Percentiles rank a stretch among this genome's conserved stretches.
phyloP scores from a whole-genome alignment of 2,113 vertebrate genomes.

The Corythornis madagascariensis region DNA sequence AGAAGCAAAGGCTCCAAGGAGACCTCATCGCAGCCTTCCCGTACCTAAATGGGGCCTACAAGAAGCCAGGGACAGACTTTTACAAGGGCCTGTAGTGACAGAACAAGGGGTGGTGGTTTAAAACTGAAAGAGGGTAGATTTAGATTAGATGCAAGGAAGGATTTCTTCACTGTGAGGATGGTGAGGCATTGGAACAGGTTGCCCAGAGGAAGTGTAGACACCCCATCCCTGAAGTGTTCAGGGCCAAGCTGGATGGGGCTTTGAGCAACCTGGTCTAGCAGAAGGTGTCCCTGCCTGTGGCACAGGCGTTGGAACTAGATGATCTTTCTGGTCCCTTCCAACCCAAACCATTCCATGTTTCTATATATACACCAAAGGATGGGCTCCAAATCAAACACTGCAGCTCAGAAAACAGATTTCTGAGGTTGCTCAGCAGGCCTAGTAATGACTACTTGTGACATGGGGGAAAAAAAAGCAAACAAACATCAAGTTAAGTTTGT shows the following conservation, averaged over 20 bases:
- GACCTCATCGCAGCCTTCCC: not conserved
- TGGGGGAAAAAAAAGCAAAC: not conserved
- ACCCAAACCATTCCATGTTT: not conserved
- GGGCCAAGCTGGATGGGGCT: not conserved
- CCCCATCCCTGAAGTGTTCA: not conserved
- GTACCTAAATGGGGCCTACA: no score
- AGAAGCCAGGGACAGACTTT: not conserved
- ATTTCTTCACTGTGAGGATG: not conserved
- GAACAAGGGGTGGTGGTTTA: not conserved
- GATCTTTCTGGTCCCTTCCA: not conserved
- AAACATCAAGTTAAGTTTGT: not conserved
- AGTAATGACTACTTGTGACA: not conserved
- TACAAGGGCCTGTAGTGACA: not conserved
- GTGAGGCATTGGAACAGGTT: not conserved
- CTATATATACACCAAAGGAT: not conserved
- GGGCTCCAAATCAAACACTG: not conserved
- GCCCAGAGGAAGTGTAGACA: not conserved
- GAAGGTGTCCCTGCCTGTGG: not conserved
- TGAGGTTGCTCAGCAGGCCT: not conserved
- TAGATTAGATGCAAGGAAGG: not conserved
- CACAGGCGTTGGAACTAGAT: not conserved
- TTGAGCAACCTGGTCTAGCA: not conserved
- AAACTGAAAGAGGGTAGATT: not conserved
- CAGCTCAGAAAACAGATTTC: slow-evolving; percentile 8
- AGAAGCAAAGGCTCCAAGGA: not conserved